Evolutionary conservation across 2,113 vertebrate genomes (phyloP).

Genomic region (Rutilus rutilus): DNA sequence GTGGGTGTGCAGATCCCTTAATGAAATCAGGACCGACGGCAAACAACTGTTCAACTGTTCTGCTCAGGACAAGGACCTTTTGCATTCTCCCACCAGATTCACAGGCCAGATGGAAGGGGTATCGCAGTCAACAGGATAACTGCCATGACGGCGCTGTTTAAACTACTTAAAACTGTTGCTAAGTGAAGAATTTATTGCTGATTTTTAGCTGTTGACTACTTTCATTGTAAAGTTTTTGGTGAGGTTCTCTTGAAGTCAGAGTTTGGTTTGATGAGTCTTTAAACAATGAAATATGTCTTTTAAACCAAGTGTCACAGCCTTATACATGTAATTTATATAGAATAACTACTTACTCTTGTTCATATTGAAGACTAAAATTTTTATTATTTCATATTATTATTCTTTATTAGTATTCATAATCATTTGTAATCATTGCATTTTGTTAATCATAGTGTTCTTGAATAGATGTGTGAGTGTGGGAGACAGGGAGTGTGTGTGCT

Average conservation of each 20-base stretch:
- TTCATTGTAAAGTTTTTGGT: not conserved
- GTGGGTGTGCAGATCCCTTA: constrained; percentile 50
- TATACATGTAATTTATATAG: not conserved
- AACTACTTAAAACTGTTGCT: not conserved
- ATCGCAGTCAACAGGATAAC: not conserved
- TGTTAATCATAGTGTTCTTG: too few relatives aligned
- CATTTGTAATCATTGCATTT: too few relatives aligned
- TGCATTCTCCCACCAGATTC: constrained; percentile 10
- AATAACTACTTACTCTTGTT: not conserved
- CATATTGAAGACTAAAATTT: too few relatives aligned
- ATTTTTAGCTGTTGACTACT: not conserved
- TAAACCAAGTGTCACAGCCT: not conserved
- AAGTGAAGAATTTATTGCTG: not conserved
- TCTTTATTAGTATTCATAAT: too few relatives aligned
- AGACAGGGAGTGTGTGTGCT: too few relatives aligned
- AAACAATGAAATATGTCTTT: not conserved
- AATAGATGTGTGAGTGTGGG: too few relatives aligned
- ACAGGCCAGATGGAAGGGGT: constrained; percentile 5
- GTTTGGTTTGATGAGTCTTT: not conserved
- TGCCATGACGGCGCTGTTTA: not conserved
- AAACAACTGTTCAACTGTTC: constrained; percentile 43
- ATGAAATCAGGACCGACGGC: constrained; percentile 58
- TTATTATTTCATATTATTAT: too few relatives aligned
- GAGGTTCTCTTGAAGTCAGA: not conserved
- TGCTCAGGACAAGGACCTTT: not conserved